Evolutionary conservation across 2,797 vertebrate genomes (phyloP), one percentile per base, ranked within the genome.

Genomic region (Furcifer pardalis): DNA sequence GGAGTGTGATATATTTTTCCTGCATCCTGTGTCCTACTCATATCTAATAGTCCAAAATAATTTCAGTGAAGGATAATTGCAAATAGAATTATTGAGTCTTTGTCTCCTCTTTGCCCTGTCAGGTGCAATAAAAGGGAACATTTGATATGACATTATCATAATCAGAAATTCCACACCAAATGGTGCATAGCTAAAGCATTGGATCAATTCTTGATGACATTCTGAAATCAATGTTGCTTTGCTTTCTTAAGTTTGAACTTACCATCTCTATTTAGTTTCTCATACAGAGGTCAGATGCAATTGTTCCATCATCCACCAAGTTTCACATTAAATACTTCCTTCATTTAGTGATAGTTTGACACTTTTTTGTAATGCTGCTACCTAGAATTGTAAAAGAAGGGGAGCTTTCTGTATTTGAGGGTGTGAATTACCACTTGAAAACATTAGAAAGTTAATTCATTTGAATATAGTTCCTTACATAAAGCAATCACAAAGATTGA

Each of bases 191-290:
- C 71, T 46, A 13, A 46, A 8, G 17, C 30, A 21, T 76, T 5
- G 79, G 63, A 32, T 32, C 63, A 66, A 17, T 66, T 66, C 13
- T 83, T 77, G 60, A 85, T 83, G 80, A 15, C 1, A 2, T 0
- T 82, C 84, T 25, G 83, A 92, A 87, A 86, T 77, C 49, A 72
- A 21, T 76, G 35, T 15, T 71, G 10, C 10, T 89, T 79, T 87
- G 35, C n/a, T 25, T 32, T 76, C 4, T 37, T 84, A 82, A 84
- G 46, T 44, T 86, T 84, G 79, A 86, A 83, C 69, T 80, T 23
- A 10, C 30, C 19, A 77, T 82, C 87, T 21, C 46, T 76, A 65
- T 62, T 27, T 42, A 72, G 73, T 35, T 56, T 5, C 88, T 81
- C 25, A 3, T 77, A 5, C 69, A 15, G 56, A 42, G 82, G 7